Conservation (phyloP, 2,797 vertebrate genomes). For the Petrocephalus sullivani region DNA sequence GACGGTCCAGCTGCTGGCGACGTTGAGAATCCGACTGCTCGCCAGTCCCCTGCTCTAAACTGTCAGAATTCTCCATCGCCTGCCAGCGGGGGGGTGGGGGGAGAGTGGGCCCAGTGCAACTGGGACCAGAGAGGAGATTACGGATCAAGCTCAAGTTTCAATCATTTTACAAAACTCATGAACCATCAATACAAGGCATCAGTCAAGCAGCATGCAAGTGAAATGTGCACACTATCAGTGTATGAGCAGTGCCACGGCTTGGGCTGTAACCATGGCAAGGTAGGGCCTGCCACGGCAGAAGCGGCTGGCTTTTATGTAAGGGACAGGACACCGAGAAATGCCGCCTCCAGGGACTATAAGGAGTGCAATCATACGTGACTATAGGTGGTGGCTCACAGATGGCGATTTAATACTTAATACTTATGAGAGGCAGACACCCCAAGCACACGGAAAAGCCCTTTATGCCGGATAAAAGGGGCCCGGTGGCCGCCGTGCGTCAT, state of each 20-base stretch:
- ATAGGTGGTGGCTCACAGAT: neutral
- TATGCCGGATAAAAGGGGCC: neutral
- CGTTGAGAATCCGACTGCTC: slow-evolving; percentile 89
- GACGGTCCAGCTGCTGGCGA: slow-evolving; percentile 84
- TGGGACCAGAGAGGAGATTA: slow-evolving; percentile 20
- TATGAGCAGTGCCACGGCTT: neutral
- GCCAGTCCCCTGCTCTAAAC: slow-evolving; percentile 77
- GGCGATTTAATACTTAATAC: neutral
- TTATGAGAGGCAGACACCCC: neutral
- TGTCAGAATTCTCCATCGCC: slow-evolving; percentile 84
- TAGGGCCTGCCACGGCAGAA: neutral
- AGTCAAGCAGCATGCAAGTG: neutral
- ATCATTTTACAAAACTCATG: slow-evolving; percentile 7
- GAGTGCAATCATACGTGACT: neutral
- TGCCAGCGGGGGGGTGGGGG: slow-evolving; percentile 39
- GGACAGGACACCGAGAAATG: neutral
- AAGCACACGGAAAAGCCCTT: neutral
- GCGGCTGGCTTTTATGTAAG: neutral
- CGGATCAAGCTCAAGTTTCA: slow-evolving; percentile 46
- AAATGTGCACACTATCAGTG: neutral
- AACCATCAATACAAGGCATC: neutral
- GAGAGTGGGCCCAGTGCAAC: slow-evolving; percentile 31
- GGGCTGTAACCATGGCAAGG: neutral
- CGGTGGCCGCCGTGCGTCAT: neutral
- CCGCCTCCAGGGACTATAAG: neutral